Percentiles rank a stretch among this genome's conserved stretches.
Conservation (phyloP, 1,140 invertebrate species). For the Tetramorium alpestre region DNA sequence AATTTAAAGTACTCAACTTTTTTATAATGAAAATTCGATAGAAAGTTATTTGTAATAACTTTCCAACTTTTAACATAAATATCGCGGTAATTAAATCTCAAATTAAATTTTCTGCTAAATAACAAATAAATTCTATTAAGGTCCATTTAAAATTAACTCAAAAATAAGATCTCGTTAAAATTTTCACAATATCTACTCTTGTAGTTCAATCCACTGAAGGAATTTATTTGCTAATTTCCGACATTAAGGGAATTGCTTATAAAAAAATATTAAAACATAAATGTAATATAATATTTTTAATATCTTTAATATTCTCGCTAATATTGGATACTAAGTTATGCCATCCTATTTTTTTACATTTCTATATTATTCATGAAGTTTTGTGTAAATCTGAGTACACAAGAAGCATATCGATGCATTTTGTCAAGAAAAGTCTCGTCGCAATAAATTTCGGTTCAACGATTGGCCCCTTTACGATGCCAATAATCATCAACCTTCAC, state of each 20-base stretch:
- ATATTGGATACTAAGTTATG: background rate
- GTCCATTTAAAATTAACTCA: background rate
- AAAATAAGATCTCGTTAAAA: slow-evolving; percentile 1
- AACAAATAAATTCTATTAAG: slow-evolving; percentile 15
- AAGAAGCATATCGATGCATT: background rate
- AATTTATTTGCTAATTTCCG: background rate
- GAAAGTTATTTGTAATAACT: slow-evolving; percentile 37
- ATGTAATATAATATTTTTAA: background rate
- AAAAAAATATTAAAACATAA: background rate
- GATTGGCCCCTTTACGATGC: slow-evolving; percentile 31
- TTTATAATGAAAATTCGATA: slow-evolving; percentile 34
- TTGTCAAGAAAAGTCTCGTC: background rate
- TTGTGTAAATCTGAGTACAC: background rate
- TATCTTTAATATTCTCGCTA: slow-evolving; percentile 6
- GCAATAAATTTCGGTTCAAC: slow-evolving; percentile 64
- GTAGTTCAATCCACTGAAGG: background rate
- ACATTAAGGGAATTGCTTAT: background rate
- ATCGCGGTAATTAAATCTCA: slow-evolving; percentile 15
- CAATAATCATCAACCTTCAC: slow-evolving; percentile 62
- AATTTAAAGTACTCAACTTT: slow-evolving; percentile 22
- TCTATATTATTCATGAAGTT: background rate
- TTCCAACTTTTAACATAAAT: slow-evolving; percentile 40
- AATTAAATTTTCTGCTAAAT: slow-evolving; percentile 30
- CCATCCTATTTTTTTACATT: background rate
- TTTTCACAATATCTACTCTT: background rate